Base-by-base conservation (phyloP, 1,140 invertebrate genomes). In the Zaprionus africanus region DNA sequence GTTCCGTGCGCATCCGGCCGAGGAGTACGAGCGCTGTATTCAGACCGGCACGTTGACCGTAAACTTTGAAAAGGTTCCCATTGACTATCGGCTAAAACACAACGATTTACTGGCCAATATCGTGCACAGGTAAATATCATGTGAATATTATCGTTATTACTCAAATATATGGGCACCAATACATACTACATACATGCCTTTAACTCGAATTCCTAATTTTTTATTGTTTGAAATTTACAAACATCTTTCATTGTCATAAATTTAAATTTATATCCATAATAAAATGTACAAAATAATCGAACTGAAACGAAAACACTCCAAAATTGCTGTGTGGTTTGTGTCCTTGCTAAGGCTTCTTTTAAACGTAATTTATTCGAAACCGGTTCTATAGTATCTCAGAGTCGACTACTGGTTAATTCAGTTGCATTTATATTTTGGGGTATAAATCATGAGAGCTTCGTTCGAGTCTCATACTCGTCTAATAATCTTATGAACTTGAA, bases 71-170 rank as follows among this genome's bases (percentile, higher is more conserved):
- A 96, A 96, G 92, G 97, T 99, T 59, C 96, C 97, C 81, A 95
- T 96, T 7, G 97, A 99, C 93, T 99, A 99, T 93, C 95, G 96
- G 90, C 94, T 99, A 31, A 97, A 98, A 92, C 97, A 98, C 93
- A 98, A 98, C 93, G 98, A 99, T 93, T 95, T 98, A 3, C 95
- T 99, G 34, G 97, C 98, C 66, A 99, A 99, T 93, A 96, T 97
- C 84, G 97, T 98, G 49, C 98, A 99, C 95, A 98, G 98, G 98
- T 99, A 94, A 31, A 31, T 36, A n/a, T 34, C 7, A 75, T 36
- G 46, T 63, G 9, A 56, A n/a, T 61, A 38, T 19, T 19, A 53
- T 28, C 4, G 1, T 59, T 19, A 61, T 43, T 61, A 34, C 6
- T 15, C n/a, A 61, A 64, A 63, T 46, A 46, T 15, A 56, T 64